Evolutionary conservation across 1,140 invertebrate species (phyloP).

Genomic region (fruit fly (Drosophila melanogaster)): Release_6_plus_ISO1_MT NT_037436.4:2820001-2820500

Average conservation of each 20-base stretch:
- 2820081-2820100: constrained; percentile 5
- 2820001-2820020: constrained; percentile 30
- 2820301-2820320: constrained; percentile 56
- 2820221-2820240: constrained; percentile 53
- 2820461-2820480: constrained; percentile 24
- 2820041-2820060: constrained; percentile 64
- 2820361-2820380: constrained; percentile 53
- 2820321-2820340: constrained; percentile 73
- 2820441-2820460: constrained; percentile 60
- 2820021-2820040: constrained; percentile 44
- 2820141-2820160: neutral
- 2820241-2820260: constrained; percentile 51
- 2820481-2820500: constrained; percentile 35
- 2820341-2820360: constrained; percentile 67
- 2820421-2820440: constrained; percentile 52
- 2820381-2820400: constrained; percentile 75
- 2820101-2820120: constrained; percentile 49
- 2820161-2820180: constrained; percentile 43
- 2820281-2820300: constrained; percentile 82
- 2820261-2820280: constrained; percentile 68
- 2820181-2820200: constrained; percentile 45
- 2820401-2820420: constrained; percentile 66
- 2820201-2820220: constrained; percentile 46
- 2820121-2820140: constrained; percentile 41
- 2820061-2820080: constrained; percentile 70